Conservation (phyloP, 2,797 vertebrate species). For the Gastrophryne carolinensis region DNA sequence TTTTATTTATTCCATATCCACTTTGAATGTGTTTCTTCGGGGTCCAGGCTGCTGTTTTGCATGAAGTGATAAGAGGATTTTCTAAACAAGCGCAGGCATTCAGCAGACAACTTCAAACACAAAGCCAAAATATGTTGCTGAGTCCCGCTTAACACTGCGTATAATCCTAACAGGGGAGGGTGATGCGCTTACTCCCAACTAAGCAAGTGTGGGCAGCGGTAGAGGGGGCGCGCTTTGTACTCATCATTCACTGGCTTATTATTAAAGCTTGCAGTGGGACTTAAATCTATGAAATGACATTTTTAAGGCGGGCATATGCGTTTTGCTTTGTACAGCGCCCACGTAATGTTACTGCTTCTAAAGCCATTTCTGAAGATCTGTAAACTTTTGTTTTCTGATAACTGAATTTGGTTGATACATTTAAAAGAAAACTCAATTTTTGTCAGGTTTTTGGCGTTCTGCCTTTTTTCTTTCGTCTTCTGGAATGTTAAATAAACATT, state of each 20-base stretch:
- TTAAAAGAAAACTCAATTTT: too few species aligned
- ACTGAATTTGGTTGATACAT: too few species aligned
- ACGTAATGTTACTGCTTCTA: too few species aligned
- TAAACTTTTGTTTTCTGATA: too few species aligned
- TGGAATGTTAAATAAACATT: too few species aligned
- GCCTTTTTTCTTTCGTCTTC: too few species aligned
- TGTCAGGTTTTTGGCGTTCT: too few species aligned
- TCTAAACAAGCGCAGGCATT: conserved; percentile 8
- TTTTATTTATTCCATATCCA: conserved; percentile 23
- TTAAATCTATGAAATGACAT: not conserved
- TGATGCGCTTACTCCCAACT: not conserved
- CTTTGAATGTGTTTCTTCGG: conserved; percentile 32
- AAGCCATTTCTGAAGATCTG: too few species aligned
- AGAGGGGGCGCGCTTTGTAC: not conserved
- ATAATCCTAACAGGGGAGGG: not conserved
- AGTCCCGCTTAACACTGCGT: not conserved
- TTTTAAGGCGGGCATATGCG: not conserved
- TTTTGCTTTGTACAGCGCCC: not conserved
- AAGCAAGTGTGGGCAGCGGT: not conserved
- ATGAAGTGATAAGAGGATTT: conserved; percentile 40
- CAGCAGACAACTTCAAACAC: conserved; percentile 19
- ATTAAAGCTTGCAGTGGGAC: not conserved
- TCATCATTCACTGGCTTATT: conserved; percentile 1
- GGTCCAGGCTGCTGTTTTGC: conserved; percentile 1
- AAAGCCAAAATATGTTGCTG: not conserved